These are phyloP conservation scores for Numida meleagris DNA, from an alignment of 2,113 vertebrate genomes.

Conservation along the genomic window DNA sequence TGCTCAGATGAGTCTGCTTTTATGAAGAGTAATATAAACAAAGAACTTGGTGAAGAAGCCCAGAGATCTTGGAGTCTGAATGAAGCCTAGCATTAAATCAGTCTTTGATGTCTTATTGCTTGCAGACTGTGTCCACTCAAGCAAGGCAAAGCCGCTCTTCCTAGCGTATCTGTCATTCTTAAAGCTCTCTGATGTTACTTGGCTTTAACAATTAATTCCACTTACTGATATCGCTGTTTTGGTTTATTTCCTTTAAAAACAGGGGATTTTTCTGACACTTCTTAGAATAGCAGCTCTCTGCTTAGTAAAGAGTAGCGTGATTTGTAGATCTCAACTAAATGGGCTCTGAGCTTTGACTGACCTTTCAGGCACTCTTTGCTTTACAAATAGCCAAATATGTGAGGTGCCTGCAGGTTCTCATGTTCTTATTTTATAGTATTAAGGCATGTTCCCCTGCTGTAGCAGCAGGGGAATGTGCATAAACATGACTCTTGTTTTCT, in stretches of 20 bases:
- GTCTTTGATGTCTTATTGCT: not conserved
- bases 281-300: not conserved
- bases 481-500: not conserved
- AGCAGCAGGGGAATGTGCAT: not conserved
- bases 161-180: not conserved
- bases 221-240: not conserved
- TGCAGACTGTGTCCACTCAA: not conserved
- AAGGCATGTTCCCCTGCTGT: not conserved
- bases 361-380: not conserved
- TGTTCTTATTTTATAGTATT: not conserved
- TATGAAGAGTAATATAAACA: not conserved
- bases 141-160: not conserved
- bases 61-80: not conserved
- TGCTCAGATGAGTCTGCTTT: not conserved
- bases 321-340: not conserved
- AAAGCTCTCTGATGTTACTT: constrained; percentile 4
- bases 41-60: not conserved
- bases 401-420: not conserved
- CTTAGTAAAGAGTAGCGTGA: not conserved
- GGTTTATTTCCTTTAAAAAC: constrained; percentile 9
- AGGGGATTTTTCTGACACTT: not conserved
- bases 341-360: not conserved
- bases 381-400: not conserved
- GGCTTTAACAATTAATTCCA: constrained; percentile 43
- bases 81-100: not conserved